A percentile compares a stretch with the other conserved stretches of the same genome.
Conservation (phyloP, 2,888 invertebrate species). For the Apantesis nais region DNA sequence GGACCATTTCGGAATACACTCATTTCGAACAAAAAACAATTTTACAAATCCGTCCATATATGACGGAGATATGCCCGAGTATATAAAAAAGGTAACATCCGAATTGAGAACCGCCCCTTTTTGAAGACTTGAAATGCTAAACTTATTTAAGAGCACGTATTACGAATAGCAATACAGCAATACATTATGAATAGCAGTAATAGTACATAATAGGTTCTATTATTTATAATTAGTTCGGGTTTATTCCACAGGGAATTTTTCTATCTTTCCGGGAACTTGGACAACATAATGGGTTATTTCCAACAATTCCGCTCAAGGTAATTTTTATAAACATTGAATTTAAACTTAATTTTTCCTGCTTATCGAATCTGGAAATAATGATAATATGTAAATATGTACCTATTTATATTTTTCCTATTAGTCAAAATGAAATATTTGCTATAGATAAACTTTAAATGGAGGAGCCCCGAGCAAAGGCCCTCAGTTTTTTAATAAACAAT, state of each 20-base stretch:
- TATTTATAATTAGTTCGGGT: neutral
- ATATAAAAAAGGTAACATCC: no score
- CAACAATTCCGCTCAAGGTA: neutral
- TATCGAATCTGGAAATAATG: neutral
- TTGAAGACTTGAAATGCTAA: no score
- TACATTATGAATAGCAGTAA: neutral
- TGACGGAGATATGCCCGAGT: no score
- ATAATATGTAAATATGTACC: neutral
- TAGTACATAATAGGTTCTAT: neutral
- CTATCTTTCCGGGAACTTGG: neutral
- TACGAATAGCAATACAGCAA: neutral
- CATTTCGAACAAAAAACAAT: no score
- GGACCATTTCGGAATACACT: no score
- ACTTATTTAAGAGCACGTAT: neutral
- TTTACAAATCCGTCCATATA: no score
- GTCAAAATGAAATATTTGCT: neutral
- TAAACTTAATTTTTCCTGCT: neutral
- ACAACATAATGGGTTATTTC: neutral
- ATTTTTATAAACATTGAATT: neutral
- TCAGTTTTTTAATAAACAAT: neutral
- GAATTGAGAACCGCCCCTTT: no score
- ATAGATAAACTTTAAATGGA: no score
- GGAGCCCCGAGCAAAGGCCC: no score
- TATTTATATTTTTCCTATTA: neutral
- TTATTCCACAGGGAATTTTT: neutral